These are phyloP conservation scores for Gobionotothen gibberifrons DNA, from an alignment of 2,797 vertebrate genomes.

Conservation along the genomic window DNA sequence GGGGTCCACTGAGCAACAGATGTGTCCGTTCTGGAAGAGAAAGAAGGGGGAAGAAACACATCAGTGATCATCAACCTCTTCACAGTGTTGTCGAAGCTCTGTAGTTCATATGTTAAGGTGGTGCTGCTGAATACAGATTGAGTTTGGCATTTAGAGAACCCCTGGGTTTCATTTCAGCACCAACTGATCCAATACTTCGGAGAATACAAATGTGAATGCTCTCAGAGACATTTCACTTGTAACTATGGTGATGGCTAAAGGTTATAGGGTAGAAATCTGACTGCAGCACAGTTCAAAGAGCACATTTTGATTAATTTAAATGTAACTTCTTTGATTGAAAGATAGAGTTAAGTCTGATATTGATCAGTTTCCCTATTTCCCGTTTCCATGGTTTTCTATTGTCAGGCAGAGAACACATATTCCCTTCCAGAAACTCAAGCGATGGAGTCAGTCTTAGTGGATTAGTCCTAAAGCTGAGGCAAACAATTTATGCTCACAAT, in stretches of 20 bases:
- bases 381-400: conserved; percentile 26
- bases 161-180: conserved; percentile 45
- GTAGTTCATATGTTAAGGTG: conserved; percentile 44
- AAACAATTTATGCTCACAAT: conserved; percentile 43
- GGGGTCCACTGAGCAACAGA: conserved; percentile 99
- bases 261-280: background rate
- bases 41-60: conserved; percentile 22
- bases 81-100: conserved; percentile 35
- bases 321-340: background rate
- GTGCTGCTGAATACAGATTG: conserved; percentile 29
- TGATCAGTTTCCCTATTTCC: conserved; percentile 20
- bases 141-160: conserved; percentile 66
- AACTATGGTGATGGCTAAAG: conserved; percentile 7
- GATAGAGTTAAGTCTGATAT: conserved; percentile 27
- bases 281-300: background rate
- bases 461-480: conserved; percentile 54
- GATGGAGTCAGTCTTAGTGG: conserved; percentile 31
- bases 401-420: conserved; percentile 38
- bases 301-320: conserved; percentile 3
- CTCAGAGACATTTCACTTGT: conserved; percentile 27
- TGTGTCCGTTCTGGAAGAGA: conserved; percentile 91
- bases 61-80: conserved; percentile 41
- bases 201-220: conserved; percentile 54
- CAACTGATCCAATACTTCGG: conserved; percentile 49
- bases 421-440: conserved; percentile 30